Evolutionary conservation across 2,888 invertebrate genomes (phyloP), one percentile per base, ranked within the genome.

Genomic region (Cryptophagus acutangulus): DNA sequence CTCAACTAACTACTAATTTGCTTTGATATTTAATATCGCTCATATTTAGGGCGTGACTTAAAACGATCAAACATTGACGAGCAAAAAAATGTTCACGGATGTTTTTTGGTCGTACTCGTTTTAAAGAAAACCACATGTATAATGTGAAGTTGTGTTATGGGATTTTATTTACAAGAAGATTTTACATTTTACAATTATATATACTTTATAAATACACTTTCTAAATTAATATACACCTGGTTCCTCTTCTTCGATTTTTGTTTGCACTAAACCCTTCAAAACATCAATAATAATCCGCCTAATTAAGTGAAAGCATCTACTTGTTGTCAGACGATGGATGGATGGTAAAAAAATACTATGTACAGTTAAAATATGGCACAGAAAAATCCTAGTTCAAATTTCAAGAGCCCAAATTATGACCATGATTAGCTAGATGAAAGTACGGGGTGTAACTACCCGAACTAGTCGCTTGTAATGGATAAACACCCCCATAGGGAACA

Each of bases 341-440:
- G n/a, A n/a, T 31, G 31, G 31, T 16, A 31, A 9, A 16, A 29
- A 10, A 29, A 20, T 20, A 6, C 10, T 29, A 8, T 12, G 10
- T 12, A 33, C 15, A 33, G 12, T 13, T 17, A 17, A 8, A 34
- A 13, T 34, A 29, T 29, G 29, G 29, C 29, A 29, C 29, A 29
- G 5, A n/a, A 8, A 8, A 29, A n/a, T n/a, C n/a, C n/a, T n/a
- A n/a, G 17, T 13, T 26, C 43, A 50, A 57, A 40, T 64, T 66
- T 69, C 69, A 69, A 58, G 70, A 69, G 17, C 70, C 68, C 50
- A 70, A 57, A 52, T 58, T 68, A 48, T 70, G 70, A 17, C 66
- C 65, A 45, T 71, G 70, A 54, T 69, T 69, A 24, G 70, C 68
- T 55, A 71, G 56, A 54, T 71, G 71, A 52, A 71, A 71, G 51